Evolutionary conservation across 2,888 invertebrate species (phyloP).

Genomic region (Hedychridium roseum): DNA sequence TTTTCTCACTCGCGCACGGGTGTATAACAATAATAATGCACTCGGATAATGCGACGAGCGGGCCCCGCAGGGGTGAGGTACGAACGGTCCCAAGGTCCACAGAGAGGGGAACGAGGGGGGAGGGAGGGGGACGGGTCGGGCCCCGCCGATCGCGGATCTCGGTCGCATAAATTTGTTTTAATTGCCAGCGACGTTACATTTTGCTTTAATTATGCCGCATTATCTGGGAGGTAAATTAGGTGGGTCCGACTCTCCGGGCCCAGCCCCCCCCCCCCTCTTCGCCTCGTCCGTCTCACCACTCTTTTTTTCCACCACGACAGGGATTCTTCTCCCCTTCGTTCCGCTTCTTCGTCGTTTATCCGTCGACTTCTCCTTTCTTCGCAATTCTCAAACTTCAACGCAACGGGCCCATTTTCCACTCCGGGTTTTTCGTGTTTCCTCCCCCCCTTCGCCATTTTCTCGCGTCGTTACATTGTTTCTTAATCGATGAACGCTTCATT

Average conservation of each 20-base stretch:
- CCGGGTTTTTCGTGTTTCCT: constrained; percentile 7
- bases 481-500: too few species aligned
- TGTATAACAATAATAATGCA: constrained; percentile 48
- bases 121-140: constrained; percentile 46
- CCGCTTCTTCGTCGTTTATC: constrained; percentile 6
- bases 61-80: constrained; percentile 30
- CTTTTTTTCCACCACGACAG: background rate
- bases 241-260: constrained; percentile 60
- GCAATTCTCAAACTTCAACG: background rate
- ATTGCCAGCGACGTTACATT: constrained; percentile 65
- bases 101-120: constrained; percentile 35
- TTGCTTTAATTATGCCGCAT: constrained; percentile 65
- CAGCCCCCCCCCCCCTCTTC: constrained; percentile 34
- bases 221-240: constrained; percentile 65
- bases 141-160: constrained; percentile 63
- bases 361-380: background rate
- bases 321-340: background rate
- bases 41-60: constrained; percentile 11
- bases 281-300: constrained; percentile 15
- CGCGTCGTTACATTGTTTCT: too few species aligned
- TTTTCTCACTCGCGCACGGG: too few species aligned
- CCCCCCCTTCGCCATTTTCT: constrained; percentile 24
- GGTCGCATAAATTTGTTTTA: constrained; percentile 65
- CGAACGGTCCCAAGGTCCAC: constrained; percentile 40
- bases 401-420: too few species aligned